These are phyloP conservation scores for Oceanites oceanicus DNA, from an alignment of 2,113 vertebrate species.

Conservation along the genomic window DNA sequence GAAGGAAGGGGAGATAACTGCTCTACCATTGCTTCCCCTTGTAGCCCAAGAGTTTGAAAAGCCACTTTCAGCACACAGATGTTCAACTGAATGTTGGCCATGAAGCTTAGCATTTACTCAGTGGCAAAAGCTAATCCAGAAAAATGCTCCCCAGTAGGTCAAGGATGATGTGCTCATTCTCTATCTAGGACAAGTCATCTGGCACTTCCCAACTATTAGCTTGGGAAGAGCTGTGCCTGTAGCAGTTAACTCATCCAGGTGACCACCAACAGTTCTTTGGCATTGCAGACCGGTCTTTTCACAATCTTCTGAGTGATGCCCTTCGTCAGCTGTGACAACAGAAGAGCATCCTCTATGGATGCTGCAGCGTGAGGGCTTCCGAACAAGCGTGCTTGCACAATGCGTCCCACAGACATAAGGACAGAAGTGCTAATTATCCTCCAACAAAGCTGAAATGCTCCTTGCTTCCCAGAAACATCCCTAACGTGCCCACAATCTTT, in stretches of 20 bases:
- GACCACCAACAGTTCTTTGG: not conserved
- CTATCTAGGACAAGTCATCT: not conserved
- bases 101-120: not conserved
- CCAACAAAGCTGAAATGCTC: not conserved
- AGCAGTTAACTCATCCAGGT: not conserved
- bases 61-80: not conserved
- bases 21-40: not conserved
- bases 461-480: not conserved
- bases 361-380: fast-evolving
- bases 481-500: fast-evolving
- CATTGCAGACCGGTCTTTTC: not conserved
- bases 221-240: not conserved
- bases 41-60: not conserved
- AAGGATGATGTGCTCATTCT: fast-evolving
- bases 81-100: not conserved
- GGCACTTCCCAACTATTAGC: not conserved
- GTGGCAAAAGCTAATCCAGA: not conserved
- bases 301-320: not conserved
- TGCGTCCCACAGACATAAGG: not conserved
- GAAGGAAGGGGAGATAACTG: not conserved
- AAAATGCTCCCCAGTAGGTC: not conserved
- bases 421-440: not conserved
- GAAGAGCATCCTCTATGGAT: not conserved
- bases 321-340: not conserved
- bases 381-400: fast-evolving